These are phyloP conservation scores for Eulacestoma nigropectus DNA, from an alignment of 2,113 vertebrate genomes.

Conservation along the genomic window DNA sequence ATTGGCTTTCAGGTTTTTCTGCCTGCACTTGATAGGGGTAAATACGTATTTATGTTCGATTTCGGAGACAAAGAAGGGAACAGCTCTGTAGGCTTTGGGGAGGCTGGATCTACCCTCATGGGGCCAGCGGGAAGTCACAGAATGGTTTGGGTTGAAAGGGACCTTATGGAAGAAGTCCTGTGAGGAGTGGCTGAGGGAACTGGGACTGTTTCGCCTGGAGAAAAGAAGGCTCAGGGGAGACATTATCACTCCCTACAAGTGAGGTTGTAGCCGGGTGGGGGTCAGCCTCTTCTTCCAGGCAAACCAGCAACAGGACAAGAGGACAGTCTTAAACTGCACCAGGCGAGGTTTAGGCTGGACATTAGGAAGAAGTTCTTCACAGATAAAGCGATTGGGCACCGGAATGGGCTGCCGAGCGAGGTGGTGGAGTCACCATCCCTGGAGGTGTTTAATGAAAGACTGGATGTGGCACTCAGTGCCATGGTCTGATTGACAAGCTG, in stretches of 20 bases:
- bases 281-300: background rate
- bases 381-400: background rate
- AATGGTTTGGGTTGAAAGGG: background rate
- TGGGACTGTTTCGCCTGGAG: background rate
- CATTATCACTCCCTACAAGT: rapidly evolving
- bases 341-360: background rate
- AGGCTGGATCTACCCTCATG: background rate
- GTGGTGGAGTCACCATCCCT: background rate
- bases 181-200: background rate
- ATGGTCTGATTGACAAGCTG: rapidly evolving
- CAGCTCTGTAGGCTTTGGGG: background rate
- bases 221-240: background rate
- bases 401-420: background rate
- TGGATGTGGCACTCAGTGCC: background rate
- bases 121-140: background rate
- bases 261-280: background rate
- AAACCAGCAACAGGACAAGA: background rate
- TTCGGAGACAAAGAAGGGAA: background rate
- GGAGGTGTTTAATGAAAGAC: background rate
- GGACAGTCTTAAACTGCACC: background rate
- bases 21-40: background rate
- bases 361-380: background rate
- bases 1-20: background rate
- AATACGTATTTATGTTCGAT: background rate
- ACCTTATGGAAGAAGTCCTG: background rate